Evolutionary conservation across 2,113 vertebrate species (phyloP), one percentile per base, ranked within the genome.

Genomic region (Jaculus jaculus): DNA sequence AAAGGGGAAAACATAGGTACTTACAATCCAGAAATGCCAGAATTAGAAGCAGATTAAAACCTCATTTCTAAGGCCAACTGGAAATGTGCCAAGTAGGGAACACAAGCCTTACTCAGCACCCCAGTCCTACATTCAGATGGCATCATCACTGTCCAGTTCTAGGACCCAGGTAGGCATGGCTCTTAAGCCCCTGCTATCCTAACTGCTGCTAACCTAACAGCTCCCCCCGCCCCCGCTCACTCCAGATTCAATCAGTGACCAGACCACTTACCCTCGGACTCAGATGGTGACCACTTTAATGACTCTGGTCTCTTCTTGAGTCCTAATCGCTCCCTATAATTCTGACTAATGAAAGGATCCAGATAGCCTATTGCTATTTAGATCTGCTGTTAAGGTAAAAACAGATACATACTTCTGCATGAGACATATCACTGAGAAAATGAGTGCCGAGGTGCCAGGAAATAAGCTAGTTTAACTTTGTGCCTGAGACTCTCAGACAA

Each of bases 391-490:
- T 90, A 68, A 68, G 58, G 32, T 89, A 78, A 79, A 84, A 84
- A 26, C 28, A 69, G 30, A 39, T 5, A 74, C 66, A 2, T 13
- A 54, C 51, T 66, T 82, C 71, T 91, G 75, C 61, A 39, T 74
- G 34, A 92, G 61, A 78, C 71, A 39, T 82, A 92, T 85, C 47
- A 87, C n/a, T 34, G 39, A 94, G n/a, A 73, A 61, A 84, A 81
- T 58, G 60, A 89, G 63, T 34, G 47, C 26, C 60, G 42, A 54
- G 6, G 32, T 79, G 5, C 73, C 74, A 79, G 34, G 91, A 84
- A 90, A 89, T 47, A 91, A 81, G 51, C 37, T 73, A 73, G 28
- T 87, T 96, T 47, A 89, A 37, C 60, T 47, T 92, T 87, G 47
- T 71, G 3, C 71, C 54, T 82, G 42, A 93, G 60, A 37, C n/a